A percentile compares a stretch with the other conserved stretches of the same genome.
Evolutionary conservation across 2,113 vertebrate genomes (phyloP).

Genomic region (Cepphus grylle): DNA sequence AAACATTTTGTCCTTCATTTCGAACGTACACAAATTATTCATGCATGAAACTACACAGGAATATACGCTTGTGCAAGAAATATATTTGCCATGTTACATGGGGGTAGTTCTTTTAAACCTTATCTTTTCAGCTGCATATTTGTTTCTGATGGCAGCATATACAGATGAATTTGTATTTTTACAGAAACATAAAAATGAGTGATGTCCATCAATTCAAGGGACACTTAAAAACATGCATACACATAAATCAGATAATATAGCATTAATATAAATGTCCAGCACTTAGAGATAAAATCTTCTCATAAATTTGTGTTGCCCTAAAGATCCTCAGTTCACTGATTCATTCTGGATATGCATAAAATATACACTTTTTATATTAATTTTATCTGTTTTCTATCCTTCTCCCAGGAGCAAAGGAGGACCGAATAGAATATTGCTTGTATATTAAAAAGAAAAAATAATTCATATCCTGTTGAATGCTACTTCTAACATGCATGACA

Average conservation of each 20-base stretch:
- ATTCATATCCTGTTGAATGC: background rate
- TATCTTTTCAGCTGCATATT: background rate
- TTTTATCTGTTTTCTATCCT: background rate
- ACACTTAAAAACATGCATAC: background rate
- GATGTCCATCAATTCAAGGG: background rate
- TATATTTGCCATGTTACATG: background rate
- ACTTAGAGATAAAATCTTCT: background rate
- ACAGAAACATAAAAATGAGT: background rate
- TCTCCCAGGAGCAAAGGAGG: background rate
- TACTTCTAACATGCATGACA: background rate
- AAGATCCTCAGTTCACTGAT: background rate
- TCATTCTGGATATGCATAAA: background rate
- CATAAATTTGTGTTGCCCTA: background rate
- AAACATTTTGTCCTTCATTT: conserved; percentile 18
- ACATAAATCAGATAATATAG: background rate
- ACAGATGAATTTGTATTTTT: background rate
- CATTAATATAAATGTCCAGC: background rate
- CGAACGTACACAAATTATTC: background rate
- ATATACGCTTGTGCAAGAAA: background rate
- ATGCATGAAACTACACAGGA: background rate
- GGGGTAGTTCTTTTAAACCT: background rate
- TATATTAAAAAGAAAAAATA: background rate
- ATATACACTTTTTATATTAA: background rate
- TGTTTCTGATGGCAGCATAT: background rate
- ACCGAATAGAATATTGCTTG: background rate